Conservation (phyloP, 2,113 vertebrate species). For the Cinclus mexicanus region DNA sequence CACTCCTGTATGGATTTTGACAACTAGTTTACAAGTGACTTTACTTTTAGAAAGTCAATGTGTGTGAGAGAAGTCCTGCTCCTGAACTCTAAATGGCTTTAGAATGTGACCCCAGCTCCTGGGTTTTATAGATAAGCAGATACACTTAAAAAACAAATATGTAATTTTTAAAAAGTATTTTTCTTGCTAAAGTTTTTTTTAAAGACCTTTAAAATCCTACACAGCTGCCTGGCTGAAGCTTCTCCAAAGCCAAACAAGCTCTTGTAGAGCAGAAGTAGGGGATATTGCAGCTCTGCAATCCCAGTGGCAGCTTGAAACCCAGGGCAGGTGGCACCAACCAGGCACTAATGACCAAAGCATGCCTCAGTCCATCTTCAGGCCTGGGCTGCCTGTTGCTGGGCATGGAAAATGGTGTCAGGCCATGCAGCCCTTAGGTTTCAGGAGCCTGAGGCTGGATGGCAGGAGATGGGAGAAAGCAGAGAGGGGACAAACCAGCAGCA, state of each 20-base stretch:
- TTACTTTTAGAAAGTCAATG: not conserved
- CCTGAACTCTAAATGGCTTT: not conserved
- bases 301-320: not conserved
- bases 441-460: not conserved
- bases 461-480: not conserved
- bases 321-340: not conserved
- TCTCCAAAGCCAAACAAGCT: not conserved
- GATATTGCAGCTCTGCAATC: not conserved
- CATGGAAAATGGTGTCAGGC: not conserved
- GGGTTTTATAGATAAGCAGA: not conserved
- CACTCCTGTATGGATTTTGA: not conserved
- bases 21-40: not conserved
- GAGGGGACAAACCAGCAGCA: not conserved
- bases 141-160: not conserved
- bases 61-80: accelerated
- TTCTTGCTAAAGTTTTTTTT: not conserved
- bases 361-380: not conserved
- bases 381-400: not conserved
- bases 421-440: not conserved
- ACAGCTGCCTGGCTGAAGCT: not conserved
- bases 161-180: not conserved
- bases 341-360: accelerated
- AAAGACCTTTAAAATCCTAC: not conserved
- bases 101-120: not conserved
- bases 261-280: not conserved